phyloP scores from a whole-genome alignment of 2,888 invertebrate species.

The Polyommatus icarus region DNA sequence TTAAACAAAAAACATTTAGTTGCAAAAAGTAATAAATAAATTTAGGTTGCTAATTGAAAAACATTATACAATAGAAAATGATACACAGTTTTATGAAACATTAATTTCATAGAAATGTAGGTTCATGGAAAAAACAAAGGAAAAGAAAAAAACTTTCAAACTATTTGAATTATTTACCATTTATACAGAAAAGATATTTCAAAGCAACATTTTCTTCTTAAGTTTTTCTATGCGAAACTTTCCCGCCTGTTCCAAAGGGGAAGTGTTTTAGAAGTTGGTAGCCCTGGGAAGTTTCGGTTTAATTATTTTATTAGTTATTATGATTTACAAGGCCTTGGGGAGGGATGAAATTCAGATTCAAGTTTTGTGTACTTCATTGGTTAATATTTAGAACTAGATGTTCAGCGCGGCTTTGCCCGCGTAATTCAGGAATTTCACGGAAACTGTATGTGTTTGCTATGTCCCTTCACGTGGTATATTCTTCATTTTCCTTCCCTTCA shows the following conservation, averaged over 20 bases:
- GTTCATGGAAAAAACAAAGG: not conserved
- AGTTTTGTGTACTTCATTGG: conserved; percentile 4
- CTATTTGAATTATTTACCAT: conserved; percentile 17
- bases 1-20: not conserved
- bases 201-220: conserved; percentile 9
- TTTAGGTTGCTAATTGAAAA: not conserved
- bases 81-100: not conserved
- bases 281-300: conserved; percentile 12
- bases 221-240: conserved; percentile 16
- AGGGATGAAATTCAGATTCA: conserved; percentile 6
- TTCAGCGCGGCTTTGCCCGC: too few relatives aligned
- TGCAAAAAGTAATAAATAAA: not conserved
- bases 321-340: conserved; percentile 15
- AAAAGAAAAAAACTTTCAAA: not conserved
- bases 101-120: not conserved
- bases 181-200: conserved; percentile 5
- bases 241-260: not conserved
- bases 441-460: too few relatives aligned
- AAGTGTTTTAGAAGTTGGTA: conserved; percentile 23
- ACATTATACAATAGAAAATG: not conserved
- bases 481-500: too few relatives aligned
- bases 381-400: not conserved
- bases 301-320: conserved; percentile 27
- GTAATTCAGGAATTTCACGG: too few relatives aligned
- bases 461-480: too few relatives aligned